Evolutionary conservation across 2,888 invertebrate genomes (phyloP).

Genomic region (Mantis religiosa): DNA sequence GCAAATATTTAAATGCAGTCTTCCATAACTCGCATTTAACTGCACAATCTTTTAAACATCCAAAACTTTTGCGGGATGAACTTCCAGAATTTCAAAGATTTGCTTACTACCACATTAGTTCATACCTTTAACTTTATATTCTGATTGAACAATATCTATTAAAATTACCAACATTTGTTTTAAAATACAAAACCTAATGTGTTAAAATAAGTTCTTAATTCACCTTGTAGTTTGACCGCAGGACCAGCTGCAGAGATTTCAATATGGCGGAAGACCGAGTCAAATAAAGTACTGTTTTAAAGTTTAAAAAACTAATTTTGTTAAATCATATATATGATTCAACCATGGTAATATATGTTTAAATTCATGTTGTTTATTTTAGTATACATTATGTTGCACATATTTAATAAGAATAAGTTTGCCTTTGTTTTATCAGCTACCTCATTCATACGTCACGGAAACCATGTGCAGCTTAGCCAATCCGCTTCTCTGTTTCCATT

Average conservation of each 20-base stretch:
- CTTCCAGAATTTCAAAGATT: too few species aligned
- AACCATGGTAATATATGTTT: background rate
- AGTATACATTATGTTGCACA: background rate
- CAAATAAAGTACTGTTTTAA: background rate
- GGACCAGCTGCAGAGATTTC: background rate
- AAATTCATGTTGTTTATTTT: background rate
- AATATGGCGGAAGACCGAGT: background rate
- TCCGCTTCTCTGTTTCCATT: constrained; percentile 27
- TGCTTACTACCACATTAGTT: too few species aligned
- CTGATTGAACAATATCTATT: background rate
- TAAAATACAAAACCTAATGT: background rate
- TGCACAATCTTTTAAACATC: too few species aligned
- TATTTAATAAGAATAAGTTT: background rate
- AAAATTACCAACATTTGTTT: background rate
- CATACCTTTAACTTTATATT: too few species aligned
- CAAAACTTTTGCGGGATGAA: too few species aligned
- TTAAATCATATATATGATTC: background rate
- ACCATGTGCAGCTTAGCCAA: constrained; percentile 25
- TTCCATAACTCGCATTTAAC: too few species aligned
- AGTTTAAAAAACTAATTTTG: background rate
- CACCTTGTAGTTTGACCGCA: background rate
- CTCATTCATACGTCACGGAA: constrained; percentile 26
- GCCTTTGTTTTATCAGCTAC: background rate
- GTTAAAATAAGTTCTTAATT: background rate
- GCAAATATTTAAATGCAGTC: too few species aligned